phyloP scores from a whole-genome alignment of 2,797 vertebrate genomes.

The Pachyuromys duprasi region DNA sequence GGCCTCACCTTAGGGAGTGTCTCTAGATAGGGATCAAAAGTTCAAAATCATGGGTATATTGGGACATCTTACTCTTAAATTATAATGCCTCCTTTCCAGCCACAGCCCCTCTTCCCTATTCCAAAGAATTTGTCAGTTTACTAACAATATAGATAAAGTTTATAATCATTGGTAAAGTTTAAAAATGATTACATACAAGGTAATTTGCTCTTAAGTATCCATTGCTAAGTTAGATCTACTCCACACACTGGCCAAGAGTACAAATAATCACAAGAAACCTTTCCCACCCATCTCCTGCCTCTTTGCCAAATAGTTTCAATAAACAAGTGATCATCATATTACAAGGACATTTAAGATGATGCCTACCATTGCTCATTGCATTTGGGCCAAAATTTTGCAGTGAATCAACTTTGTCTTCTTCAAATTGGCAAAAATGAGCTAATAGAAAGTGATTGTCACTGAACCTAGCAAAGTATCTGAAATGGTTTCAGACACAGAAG shows the following conservation, averaged over 20 bases:
- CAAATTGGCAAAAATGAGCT: not conserved
- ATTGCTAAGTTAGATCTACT: slow-evolving; percentile 1
- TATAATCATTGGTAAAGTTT: not conserved
- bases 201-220: slow-evolving; percentile 22
- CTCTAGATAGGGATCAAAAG: not conserved
- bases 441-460: slow-evolving; percentile 43
- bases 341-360: not conserved
- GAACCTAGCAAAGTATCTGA: slow-evolving; percentile 8
- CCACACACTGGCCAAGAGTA: not conserved
- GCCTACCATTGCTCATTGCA: not conserved
- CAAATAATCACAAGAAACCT: not conserved
- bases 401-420: slow-evolving; percentile 38
- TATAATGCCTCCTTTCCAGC: not conserved
- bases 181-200: not conserved
- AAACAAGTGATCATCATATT: not conserved
- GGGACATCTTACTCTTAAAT: not conserved
- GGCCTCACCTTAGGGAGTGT: not conserved
- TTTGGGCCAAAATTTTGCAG: not conserved
- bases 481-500: slow-evolving; percentile 46
- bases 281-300: not conserved
- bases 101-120: not conserved
- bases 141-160: slow-evolving; percentile 1
- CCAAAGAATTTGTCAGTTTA: not conserved
- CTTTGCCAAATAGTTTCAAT: not conserved
- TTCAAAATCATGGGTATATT: not conserved